Percentiles rank a stretch among this genome's conserved stretches.
Evolutionary conservation across 2,797 vertebrate species (phyloP).

Genomic region (Sparidentex hasta): DNA sequence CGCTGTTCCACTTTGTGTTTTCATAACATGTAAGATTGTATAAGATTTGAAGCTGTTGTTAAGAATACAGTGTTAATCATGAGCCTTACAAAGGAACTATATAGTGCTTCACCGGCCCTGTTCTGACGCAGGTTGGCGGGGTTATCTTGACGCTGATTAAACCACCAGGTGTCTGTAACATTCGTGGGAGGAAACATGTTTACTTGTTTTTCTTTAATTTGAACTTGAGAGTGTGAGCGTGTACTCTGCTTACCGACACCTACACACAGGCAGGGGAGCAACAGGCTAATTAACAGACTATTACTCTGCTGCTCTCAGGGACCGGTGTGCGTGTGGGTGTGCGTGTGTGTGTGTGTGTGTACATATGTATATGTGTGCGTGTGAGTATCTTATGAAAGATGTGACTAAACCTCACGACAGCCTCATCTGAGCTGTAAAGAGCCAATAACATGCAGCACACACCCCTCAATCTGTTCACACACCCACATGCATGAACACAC

Average conservation of each 20-base stretch:
- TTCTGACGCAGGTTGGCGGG: background rate
- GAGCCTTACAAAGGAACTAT: background rate
- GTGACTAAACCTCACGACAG: slow-evolving; percentile 67
- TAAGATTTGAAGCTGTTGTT: background rate
- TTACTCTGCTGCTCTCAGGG: slow-evolving; percentile 65
- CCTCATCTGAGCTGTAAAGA: slow-evolving; percentile 44
- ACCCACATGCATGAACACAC: background rate
- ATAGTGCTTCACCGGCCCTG: background rate
- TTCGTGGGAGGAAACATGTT: slow-evolving; percentile 65
- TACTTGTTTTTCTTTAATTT: slow-evolving; percentile 66
- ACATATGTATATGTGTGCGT: background rate
- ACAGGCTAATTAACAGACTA: slow-evolving; percentile 76
- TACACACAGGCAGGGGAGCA: slow-evolving; percentile 66
- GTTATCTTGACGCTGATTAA: slow-evolving; percentile 35
- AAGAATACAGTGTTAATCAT: background rate
- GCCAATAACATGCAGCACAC: slow-evolving; percentile 43
- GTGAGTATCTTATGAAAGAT: slow-evolving; percentile 59
- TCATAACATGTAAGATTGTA: no score
- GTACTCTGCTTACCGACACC: slow-evolving; percentile 50
- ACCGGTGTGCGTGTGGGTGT: slow-evolving; percentile 5
- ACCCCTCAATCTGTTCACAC: slow-evolving; percentile 52
- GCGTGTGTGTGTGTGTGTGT: background rate
- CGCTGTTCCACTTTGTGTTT: background rate
- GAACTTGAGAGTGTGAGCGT: slow-evolving; percentile 30
- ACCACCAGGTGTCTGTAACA: slow-evolving; percentile 47